A percentile compares a stretch with the other conserved stretches of the same genome.
Conservation (phyloP, 2,888 invertebrate genomes). For the Rhopalosiphum nymphaeae region DNA sequence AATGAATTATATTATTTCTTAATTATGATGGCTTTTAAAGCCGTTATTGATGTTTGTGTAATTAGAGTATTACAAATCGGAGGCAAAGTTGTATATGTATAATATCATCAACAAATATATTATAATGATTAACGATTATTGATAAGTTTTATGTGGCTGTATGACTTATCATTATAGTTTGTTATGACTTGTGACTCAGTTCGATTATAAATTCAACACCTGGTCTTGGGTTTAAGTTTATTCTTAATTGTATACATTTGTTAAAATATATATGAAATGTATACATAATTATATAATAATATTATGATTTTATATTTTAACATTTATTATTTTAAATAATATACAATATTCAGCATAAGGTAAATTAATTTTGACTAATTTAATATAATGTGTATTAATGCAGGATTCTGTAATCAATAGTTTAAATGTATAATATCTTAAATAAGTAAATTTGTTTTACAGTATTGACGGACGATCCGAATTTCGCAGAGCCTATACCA, state of each 20-base stretch:
- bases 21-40: background rate
- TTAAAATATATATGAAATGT: background rate
- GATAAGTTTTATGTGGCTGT: background rate
- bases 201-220: background rate
- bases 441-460: constrained; percentile 72
- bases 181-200: background rate
- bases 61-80: background rate
- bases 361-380: background rate
- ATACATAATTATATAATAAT: background rate
- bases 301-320: background rate
- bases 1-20: background rate
- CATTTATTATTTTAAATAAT: background rate
- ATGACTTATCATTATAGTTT: background rate
- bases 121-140: background rate
- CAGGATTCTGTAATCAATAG: background rate
- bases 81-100: background rate
- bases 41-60: background rate
- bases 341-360: background rate
- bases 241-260: background rate
- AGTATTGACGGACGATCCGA: constrained; percentile 89
- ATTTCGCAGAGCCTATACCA: constrained; percentile 90
- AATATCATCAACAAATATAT: background rate
- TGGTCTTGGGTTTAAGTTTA: background rate
- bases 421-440: too few species aligned
- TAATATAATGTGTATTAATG: background rate